Evolutionary conservation across 2,888 invertebrate species (phyloP), one percentile per base, ranked within the genome.

Genomic region (Tipula lateralis): DNA sequence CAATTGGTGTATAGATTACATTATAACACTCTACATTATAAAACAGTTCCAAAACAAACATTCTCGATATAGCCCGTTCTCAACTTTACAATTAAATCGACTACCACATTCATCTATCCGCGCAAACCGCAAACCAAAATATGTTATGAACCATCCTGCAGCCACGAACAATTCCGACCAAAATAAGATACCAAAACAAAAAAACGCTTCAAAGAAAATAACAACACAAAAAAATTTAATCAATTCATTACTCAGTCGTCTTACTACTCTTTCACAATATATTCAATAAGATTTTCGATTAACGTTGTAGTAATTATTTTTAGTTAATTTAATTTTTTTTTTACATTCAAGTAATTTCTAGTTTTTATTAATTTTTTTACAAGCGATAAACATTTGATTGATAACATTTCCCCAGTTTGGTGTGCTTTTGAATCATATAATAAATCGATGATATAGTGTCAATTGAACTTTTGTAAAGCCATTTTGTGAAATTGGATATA

Each of bases 171-270:
- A n/a, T n/a, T 1, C 44, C 44, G 44, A 44, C 2, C n/a, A 13
- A 0, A 44, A 24, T 9, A 66, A 66, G 24, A 66, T 24, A 66
- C 9, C 66, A 66, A 66, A 66, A 66, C 66, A 66, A 66, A 66
- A 50, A 24, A 19, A 66, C 9, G 7, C 24, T 66, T 66, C 3
- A 44, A 44, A 66, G 66, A 19, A 24, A 66, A 19, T 19, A 66
- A 44, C 44, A 44, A 36, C 12, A 36, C 36, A 50, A 50, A 50
- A 50, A 50, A 50, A 19, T 16, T 39, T 50, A 50, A 50, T 50
- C 66, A 66, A 66, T 66, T 24, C 66, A 66, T n/a, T 50, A 50
- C n/a, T 50, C 66, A 66, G 66, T 66, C 66, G 19, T 66, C 66
- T 66, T 66, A 66, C 66, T 24, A 66, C 24, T 66, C 66, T 66